These are phyloP conservation scores for Sebastes matsubarae DNA, from an alignment of 2,797 vertebrate genomes.

Conservation along the genomic window DNA sequence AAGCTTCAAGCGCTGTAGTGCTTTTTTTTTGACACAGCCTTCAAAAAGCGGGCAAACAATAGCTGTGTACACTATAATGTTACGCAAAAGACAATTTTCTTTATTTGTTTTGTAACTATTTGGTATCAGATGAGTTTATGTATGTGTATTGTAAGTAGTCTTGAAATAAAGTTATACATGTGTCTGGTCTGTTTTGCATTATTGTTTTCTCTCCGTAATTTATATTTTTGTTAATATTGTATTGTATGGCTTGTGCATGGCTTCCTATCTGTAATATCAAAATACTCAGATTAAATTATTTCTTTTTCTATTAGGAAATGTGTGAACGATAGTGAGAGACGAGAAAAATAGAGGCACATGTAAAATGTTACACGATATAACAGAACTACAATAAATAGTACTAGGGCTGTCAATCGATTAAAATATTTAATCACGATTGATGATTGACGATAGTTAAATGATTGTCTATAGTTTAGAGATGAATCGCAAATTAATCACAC, in stretches of 20 bases:
- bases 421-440: fast-evolving
- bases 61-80: neutral
- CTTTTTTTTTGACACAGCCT: neutral
- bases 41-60: neutral
- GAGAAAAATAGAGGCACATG: no score
- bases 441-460: no score
- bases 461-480: no score
- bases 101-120: neutral
- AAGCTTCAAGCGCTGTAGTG: neutral
- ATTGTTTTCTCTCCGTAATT: fast-evolving
- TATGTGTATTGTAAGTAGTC: neutral
- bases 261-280: neutral
- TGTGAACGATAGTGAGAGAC: neutral
- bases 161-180: neutral
- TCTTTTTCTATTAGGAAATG: neutral
- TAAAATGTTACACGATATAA: no score
- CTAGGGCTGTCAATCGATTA: no score
- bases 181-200: neutral
- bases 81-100: neutral
- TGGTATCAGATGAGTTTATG: neutral
- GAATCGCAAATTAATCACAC: no score
- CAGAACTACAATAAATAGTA: no score
- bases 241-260: neutral
- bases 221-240: neutral
- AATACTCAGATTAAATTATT: no score